Conservation (phyloP, 2,113 vertebrate genomes). For the Turnix velox region DNA sequence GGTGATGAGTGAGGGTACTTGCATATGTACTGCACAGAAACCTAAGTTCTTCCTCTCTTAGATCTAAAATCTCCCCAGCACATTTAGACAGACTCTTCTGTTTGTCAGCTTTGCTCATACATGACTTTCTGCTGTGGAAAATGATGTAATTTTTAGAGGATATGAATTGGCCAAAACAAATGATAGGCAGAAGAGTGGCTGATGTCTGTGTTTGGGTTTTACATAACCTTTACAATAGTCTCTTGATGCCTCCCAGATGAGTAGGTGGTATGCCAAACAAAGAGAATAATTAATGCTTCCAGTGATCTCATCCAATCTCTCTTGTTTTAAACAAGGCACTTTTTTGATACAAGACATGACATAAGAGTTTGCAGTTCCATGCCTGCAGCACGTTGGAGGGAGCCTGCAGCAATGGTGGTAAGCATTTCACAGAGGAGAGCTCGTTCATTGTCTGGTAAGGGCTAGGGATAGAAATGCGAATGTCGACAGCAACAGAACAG, state of each 20-base stretch:
- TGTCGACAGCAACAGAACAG: not conserved
- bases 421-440: not conserved
- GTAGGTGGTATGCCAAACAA: slow-evolving; percentile 20
- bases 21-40: not conserved
- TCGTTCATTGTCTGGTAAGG: not conserved
- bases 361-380: slow-evolving; percentile 56
- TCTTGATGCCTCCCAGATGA: slow-evolving; percentile 31
- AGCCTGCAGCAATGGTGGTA: not conserved
- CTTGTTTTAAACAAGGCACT: slow-evolving; percentile 38
- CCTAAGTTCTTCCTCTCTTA: not conserved
- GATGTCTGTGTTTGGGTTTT: not conserved
- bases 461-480: not conserved
- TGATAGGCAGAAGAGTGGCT: not conserved
- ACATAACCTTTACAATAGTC: not conserved
- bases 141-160: not conserved
- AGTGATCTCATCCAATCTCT: slow-evolving; percentile 58
- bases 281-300: slow-evolving; percentile 9
- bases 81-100: not conserved
- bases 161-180: slow-evolving; percentile 5
- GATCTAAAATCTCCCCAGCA: not conserved
- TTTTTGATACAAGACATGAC: slow-evolving; percentile 59
- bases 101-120: not conserved
- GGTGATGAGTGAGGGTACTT: not conserved
- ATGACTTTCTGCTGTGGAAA: not conserved
- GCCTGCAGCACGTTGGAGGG: not conserved